Evolutionary conservation across 53 echinoderm and acorn worm genomes (phyloP), one percentile per base, ranked within the genome.

Genomic region (Holothuria leucospilota): DNA sequence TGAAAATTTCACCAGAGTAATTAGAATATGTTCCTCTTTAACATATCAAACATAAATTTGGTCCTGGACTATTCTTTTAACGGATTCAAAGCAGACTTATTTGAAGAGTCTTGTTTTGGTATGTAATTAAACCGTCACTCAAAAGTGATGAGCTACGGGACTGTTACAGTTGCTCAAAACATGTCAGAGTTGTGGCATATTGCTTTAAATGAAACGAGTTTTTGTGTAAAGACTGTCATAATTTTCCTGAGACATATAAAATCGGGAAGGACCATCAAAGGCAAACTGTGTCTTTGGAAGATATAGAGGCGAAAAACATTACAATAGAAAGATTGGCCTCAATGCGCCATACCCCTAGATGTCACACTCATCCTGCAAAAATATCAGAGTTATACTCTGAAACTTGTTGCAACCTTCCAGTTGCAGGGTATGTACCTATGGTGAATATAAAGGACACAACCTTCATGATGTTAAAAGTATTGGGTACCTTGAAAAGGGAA

Each of bases 201-300:
- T 77, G 77, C 26, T 77, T 77, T 51, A 77, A 77, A 26, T 77
- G 77, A 51, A 77, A 46, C 24, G 49, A 51, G n/a, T 51, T 77
- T 26, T 26, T 77, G 14, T 77, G 77, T 51, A 6, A 77, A 10
- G 16, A 77, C 5, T 77, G 77, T 77, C 49, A 6, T 18, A 39
- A 42, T 7, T 20, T 77, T 51, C 77, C 51, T 77, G 13, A 51
- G 0, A 77, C 8, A 2, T 51, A 9, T 20, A 1, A 39, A 24
- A 77, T 77, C 15, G 2, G 51, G 30, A 39, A 21, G 10, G 49
- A 77, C 0, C 77, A 77, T 51, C 46, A 21, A 20, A 20, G 20
- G 49, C 46, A 51, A 1, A 77, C 13, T 26, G 0, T 77, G 21
- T 38, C 30, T 0, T 21, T 58, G 78, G 58, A 78, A 10, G 51